phyloP scores from a whole-genome alignment of 2,113 vertebrate species.

The Leuciscus idus region DNA sequence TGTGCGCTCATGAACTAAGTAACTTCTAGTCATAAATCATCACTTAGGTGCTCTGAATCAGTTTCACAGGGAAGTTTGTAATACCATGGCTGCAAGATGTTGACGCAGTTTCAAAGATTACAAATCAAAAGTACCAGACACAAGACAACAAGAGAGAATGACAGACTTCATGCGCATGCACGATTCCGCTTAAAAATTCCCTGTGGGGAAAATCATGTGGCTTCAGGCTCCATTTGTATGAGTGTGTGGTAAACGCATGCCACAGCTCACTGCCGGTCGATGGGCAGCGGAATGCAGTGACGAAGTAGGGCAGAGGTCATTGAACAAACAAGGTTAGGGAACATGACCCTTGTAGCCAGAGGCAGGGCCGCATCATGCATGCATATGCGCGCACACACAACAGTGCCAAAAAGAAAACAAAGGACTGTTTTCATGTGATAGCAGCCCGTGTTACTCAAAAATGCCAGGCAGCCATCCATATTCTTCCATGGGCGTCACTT shows the following conservation, averaged over 20 bases:
- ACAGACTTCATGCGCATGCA: neutral
- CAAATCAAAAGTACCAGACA: neutral
- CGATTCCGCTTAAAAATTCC: neutral
- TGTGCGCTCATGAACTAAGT: neutral
- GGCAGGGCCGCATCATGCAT: constrained; percentile 20
- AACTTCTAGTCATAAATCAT: neutral
- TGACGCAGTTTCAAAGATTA: neutral
- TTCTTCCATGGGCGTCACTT: neutral
- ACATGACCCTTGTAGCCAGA: constrained; percentile 30
- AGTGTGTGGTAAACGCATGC: neutral
- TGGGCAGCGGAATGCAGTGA: constrained; percentile 12
- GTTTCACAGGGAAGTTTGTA: neutral
- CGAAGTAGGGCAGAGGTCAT: constrained; percentile 73
- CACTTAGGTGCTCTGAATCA: neutral
- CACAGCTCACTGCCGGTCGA: neutral
- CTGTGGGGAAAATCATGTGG: neutral
- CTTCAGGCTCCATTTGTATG: neutral
- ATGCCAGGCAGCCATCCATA: constrained; percentile 21
- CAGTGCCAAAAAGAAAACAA: constrained; percentile 47
- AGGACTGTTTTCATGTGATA: constrained; percentile 37
- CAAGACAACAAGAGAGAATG: neutral
- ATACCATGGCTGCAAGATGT: neutral
- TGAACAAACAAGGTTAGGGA: constrained; percentile 36
- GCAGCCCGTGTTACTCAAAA: constrained; percentile 43
- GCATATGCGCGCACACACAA: constrained; percentile 19